phyloP scores from a whole-genome alignment of 30 jellyfish, hydroid and myxozoan genomes.

The Turritopsis rubra region DNA sequence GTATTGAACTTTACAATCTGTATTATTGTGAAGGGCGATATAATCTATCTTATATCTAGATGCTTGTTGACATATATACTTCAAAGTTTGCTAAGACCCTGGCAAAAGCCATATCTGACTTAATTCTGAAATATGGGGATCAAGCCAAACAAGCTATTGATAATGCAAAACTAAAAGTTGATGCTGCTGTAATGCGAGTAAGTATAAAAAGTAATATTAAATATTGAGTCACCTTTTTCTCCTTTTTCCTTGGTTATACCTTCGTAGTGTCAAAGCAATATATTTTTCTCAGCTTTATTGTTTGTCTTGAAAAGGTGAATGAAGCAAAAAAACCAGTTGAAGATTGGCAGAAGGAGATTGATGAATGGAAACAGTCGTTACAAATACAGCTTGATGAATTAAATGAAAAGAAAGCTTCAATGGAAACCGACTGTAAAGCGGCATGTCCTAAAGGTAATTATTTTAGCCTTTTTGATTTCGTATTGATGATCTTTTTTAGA shows the following conservation, averaged over 20 bases:
- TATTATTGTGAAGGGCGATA: neutral
- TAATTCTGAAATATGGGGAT: constrained; percentile 12
- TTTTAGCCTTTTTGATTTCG: too few species aligned
- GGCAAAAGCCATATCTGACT: constrained; percentile 9
- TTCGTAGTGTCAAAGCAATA: neutral
- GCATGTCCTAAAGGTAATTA: constrained; percentile 9
- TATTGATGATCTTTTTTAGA: too few species aligned
- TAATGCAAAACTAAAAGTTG: constrained; percentile 32
- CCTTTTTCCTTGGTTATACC: too few species aligned
- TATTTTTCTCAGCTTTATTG: neutral
- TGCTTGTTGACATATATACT: neutral
- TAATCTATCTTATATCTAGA: neutral
- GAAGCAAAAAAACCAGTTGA: neutral
- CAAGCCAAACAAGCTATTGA: constrained; percentile 29
- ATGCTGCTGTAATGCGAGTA: neutral
- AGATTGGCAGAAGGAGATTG: neutral
- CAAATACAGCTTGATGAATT: neutral
- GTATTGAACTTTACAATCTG: too few species aligned
- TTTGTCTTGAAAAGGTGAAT: neutral
- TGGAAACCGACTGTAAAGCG: constrained; percentile 4
- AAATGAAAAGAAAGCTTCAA: neutral
- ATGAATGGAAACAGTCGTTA: neutral
- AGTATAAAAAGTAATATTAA: neutral
- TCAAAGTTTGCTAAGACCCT: constrained; percentile 1
- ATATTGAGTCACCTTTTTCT: too few species aligned